Evolutionary conservation across 1,140 invertebrate species (phyloP).

Genomic region (Penaeus japonicus): DNA sequence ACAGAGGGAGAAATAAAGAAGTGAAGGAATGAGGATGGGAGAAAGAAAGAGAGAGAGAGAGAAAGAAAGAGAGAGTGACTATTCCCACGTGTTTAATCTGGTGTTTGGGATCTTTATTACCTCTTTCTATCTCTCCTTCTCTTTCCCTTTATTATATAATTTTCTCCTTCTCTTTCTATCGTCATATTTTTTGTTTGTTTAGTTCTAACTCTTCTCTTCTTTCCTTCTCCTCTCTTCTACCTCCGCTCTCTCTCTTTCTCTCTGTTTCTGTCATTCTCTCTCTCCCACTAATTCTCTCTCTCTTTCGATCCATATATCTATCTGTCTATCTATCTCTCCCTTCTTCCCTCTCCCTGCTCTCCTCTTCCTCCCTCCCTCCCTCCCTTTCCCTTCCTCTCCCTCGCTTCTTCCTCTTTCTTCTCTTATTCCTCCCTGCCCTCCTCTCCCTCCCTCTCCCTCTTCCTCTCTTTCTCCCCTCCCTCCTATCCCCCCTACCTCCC

Average conservation of each 20-base stretch:
- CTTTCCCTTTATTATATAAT: background rate
- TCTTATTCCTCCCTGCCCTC: background rate
- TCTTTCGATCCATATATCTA: background rate
- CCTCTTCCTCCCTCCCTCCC: background rate
- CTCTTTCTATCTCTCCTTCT: background rate
- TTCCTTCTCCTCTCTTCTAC: background rate
- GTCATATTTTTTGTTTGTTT: background rate
- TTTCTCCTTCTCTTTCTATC: background rate
- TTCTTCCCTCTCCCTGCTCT: background rate
- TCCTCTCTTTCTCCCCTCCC: background rate
- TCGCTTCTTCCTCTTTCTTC: conserved; percentile 2
- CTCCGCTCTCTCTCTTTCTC: too few relatives aligned
- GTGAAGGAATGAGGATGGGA: background rate
- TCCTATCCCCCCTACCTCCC: background rate
- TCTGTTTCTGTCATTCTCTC: background rate
- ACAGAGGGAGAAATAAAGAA: conserved; percentile 1
- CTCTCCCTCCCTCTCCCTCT: background rate
- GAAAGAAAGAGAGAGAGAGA: background rate
- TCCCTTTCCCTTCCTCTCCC: background rate
- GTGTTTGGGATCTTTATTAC: too few relatives aligned
- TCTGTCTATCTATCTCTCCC: background rate
- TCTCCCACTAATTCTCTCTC: background rate
- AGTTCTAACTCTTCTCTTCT: background rate
- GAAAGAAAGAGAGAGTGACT: background rate
- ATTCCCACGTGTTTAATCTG: too few relatives aligned